Evolutionary conservation across 2,797 vertebrate species (phyloP).

Genomic region (Crenichthys baileyi): DNA sequence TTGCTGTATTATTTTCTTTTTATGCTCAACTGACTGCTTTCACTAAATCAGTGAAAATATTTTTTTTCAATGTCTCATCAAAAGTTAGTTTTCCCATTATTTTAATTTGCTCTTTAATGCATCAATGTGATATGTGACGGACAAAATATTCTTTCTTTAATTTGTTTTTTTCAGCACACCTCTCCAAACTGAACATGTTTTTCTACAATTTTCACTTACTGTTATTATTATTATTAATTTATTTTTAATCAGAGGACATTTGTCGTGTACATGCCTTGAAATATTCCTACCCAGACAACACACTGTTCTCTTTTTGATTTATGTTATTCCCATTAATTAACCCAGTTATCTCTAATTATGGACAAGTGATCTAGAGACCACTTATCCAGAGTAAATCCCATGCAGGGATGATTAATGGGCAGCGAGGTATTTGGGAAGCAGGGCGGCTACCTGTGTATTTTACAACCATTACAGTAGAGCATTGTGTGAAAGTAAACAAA

Average conservation of each 20-base stretch:
- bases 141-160: not conserved
- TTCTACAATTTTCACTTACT: not conserved
- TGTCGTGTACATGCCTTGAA: not conserved
- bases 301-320: conserved; percentile 36
- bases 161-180: not conserved
- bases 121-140: not conserved
- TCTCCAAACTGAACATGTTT: not conserved
- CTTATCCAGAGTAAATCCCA: conserved; percentile 52
- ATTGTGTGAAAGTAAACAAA: conserved; percentile 70
- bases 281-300: not conserved
- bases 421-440: conserved; percentile 40
- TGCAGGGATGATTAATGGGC: conserved; percentile 56
- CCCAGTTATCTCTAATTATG: conserved; percentile 35
- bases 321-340: conserved; percentile 24
- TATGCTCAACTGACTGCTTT: not conserved
- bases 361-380: conserved; percentile 43
- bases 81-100: not conserved
- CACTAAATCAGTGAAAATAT: not conserved
- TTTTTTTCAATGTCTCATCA: not conserved
- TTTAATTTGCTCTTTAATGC: not conserved
- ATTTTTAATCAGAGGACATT: not conserved
- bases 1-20: not conserved
- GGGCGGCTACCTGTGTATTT: conserved; percentile 53
- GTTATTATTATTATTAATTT: not conserved
- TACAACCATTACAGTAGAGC: conserved; percentile 37